Percentiles rank a stretch among this genome's conserved stretches.
These are phyloP conservation scores for Camponotus floridanus DNA, from an alignment of 1,140 invertebrate species.

Conservation along the genomic window DNA sequence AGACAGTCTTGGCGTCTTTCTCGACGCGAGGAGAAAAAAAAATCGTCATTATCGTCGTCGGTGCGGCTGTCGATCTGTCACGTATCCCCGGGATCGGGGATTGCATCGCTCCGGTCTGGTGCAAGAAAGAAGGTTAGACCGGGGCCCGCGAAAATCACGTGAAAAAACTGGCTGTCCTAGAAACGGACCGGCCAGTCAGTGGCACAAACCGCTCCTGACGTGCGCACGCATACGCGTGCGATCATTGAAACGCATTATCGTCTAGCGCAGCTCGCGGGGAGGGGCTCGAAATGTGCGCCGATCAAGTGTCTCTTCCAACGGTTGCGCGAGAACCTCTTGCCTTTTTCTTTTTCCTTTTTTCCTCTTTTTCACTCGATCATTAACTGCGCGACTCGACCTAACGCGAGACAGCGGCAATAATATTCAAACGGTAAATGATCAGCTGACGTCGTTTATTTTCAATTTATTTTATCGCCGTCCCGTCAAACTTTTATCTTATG, in stretches of 20 bases:
- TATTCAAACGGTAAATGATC: conserved; percentile 33
- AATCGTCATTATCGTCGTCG: conserved; percentile 44
- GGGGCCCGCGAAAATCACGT: conserved; percentile 80
- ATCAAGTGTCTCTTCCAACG: conserved; percentile 29
- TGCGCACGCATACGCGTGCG: conserved; percentile 33
- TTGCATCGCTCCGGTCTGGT: conserved; percentile 68
- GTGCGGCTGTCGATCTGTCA: not conserved
- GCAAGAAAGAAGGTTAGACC: conserved; percentile 81
- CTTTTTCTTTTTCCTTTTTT: not conserved
- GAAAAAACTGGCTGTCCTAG: conserved; percentile 83
- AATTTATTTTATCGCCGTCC: conserved; percentile 15
- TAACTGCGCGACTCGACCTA: not conserved
- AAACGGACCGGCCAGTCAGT: conserved; percentile 80
- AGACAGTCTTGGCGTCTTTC: not conserved
- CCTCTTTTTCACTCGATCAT: conserved; percentile 14
- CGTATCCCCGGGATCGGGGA: conserved; percentile 73
- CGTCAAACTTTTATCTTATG: not conserved
- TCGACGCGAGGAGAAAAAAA: conserved; percentile 42
- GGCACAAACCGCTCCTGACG: conserved; percentile 77
- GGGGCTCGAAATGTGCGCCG: conserved; percentile 25
- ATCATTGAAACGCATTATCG: conserved; percentile 48
- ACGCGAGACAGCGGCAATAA: not conserved
- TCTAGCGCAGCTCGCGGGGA: too few species aligned
- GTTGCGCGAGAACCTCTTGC: conserved; percentile 31
- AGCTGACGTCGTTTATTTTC: conserved; percentile 23